Conservation (phyloP, 2,888 invertebrate species). For the Chaetogeoica ovagalla region DNA sequence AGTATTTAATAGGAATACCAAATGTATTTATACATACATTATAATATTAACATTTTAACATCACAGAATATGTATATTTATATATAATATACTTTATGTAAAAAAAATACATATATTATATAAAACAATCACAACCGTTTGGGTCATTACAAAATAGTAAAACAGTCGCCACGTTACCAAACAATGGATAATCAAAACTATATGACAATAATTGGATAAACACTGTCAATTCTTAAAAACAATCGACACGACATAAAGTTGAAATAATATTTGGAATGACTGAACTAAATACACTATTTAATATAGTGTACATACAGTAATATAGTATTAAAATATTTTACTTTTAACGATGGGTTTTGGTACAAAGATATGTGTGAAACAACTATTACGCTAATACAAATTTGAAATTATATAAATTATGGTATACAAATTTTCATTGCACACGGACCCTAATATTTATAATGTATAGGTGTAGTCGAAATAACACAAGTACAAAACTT, state of each 20-base stretch:
- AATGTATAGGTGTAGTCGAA: neutral
- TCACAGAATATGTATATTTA: constrained; percentile 43
- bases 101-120: constrained; percentile 42
- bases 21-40: neutral
- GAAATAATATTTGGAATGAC: neutral
- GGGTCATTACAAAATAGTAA: constrained; percentile 39
- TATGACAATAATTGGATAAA: neutral
- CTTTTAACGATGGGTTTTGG: neutral
- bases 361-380: neutral
- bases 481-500: neutral
- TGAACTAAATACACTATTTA: too few relatives aligned
- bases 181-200: constrained; percentile 31
- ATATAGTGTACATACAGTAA: neutral
- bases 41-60: constrained; percentile 34
- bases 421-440: constrained; percentile 14
- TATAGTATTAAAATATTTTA: neutral
- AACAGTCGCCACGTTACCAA: constrained; percentile 1
- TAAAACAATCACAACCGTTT: constrained; percentile 45
- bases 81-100: constrained; percentile 29
- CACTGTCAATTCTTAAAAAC: neutral
- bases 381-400: neutral
- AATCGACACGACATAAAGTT: neutral
- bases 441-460: constrained; percentile 2
- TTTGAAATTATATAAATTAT: neutral
- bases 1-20: constrained; percentile 28